Conservation (phyloP, 2,113 vertebrate genomes). For the Laticauda colubrina region DNA sequence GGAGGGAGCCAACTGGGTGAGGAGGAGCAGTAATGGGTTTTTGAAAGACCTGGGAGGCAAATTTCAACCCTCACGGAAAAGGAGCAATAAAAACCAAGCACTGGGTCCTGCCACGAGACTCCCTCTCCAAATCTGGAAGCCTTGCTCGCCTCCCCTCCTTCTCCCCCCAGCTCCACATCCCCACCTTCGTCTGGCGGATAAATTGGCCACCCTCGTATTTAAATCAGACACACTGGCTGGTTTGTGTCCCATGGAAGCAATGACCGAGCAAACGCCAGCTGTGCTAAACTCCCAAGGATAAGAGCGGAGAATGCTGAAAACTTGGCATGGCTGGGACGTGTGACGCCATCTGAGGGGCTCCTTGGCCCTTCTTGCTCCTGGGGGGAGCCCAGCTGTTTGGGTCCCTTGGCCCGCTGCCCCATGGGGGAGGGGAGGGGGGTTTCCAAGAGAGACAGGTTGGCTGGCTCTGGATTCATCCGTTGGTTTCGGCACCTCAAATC, state of each 20-base stretch:
- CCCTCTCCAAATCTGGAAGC: background rate
- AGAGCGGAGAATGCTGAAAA: background rate
- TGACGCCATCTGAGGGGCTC: background rate
- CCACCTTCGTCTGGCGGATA: background rate
- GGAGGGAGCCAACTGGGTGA: background rate
- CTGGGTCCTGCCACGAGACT: background rate
- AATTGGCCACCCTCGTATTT: background rate
- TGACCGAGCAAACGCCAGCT: background rate
- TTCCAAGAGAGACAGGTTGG: background rate
- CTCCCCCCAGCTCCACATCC: background rate
- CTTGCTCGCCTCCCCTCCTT: too few species aligned
- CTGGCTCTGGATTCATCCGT: background rate
- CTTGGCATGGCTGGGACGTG: background rate
- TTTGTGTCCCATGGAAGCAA: background rate
- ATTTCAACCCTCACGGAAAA: background rate
- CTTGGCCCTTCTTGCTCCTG: background rate
- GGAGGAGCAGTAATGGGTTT: background rate
- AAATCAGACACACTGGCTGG: background rate
- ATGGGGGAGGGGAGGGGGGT: background rate
- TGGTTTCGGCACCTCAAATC: background rate
- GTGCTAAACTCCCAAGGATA: background rate
- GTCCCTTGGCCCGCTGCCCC: background rate
- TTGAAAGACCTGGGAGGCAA: slow-evolving; percentile 26
- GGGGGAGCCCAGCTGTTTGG: background rate
- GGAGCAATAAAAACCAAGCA: background rate